Conservation (phyloP, 2,113 vertebrate genomes). For the Terrapene triunguis region DNA sequence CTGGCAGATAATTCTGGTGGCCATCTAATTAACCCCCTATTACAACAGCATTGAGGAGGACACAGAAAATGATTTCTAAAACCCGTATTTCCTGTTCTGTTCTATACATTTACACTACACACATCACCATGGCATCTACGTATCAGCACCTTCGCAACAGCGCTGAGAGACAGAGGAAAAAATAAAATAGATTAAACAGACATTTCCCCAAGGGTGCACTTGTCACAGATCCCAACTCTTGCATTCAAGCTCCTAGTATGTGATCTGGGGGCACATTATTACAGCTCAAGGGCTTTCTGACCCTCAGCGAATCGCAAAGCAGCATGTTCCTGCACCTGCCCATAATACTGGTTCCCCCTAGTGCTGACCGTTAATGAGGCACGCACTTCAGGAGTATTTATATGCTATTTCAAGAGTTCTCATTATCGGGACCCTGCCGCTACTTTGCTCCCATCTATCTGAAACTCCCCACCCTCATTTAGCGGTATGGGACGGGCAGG, state of each 20-base stretch:
- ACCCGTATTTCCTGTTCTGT: constrained; percentile 9
- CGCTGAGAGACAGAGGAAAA: not conserved
- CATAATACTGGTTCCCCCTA: fast-evolving
- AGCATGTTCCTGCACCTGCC: fast-evolving
- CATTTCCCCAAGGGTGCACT: fast-evolving
- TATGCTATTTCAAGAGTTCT: fast-evolving
- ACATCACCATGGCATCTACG: not conserved
- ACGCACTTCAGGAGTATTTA: fast-evolving
- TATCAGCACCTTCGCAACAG: not conserved
- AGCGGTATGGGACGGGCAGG: fast-evolving
- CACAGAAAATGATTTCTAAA: not conserved
- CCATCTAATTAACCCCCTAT: not conserved
- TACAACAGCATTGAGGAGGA: not conserved
- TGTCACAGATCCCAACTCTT: not conserved
- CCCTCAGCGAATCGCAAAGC: not conserved
- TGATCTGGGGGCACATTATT: not conserved
- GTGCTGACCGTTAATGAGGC: fast-evolving
- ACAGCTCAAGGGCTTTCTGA: not conserved
- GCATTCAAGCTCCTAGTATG: not conserved
- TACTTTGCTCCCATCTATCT: fast-evolving
- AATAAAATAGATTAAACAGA: not conserved
- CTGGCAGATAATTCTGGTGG: not conserved
- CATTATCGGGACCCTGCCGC: fast-evolving
- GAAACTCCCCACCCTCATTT: fast-evolving
- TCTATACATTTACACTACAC: not conserved